Base-by-base conservation (phyloP, 2,797 vertebrate species). In the Potorous gilbertii region DNA sequence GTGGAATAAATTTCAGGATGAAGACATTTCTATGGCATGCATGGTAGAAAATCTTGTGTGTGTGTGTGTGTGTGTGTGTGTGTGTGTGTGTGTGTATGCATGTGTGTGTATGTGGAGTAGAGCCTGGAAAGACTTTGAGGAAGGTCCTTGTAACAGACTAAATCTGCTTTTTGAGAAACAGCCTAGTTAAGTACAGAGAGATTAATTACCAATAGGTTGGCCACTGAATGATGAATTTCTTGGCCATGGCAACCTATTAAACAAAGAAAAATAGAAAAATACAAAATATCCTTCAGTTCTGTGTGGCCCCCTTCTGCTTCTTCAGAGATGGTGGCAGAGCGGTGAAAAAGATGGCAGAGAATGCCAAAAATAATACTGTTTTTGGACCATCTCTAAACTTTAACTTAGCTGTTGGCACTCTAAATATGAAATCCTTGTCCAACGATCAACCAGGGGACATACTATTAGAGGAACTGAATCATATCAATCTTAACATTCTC, bases 401-500 rank as follows among this genome's bases (percentile, higher is more conserved):
- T 87, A 87, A 87, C 74, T 87, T 87, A 87, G 74, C 40, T 87
- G 24, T 87, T 87, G 74, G 74, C 74, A 87, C 74, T 87, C 74
- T 87, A 87, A 87, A 87, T 87, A 87, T 87, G 74, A 87, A 87
- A 87, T 87, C 74, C 40, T 87, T 87, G 74, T 87, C 74, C 74
- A 87, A 12, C 74, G 1, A 87, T 87, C 74, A 87, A 27, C 74
- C 40, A 87, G 40, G 40, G 10, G 74, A 87, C 74, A 27, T 28
- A 50, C 40, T 87, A 87, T 24, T 46, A 10, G 74, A 87, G 40
- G 21, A 24, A 87, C 21, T 46, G 74, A 87, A 87, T 87, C 74
- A 87, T 87, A 87, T 87, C 74, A 87, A 50, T 87, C 74, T 87
- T 87, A 40, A 46, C 74, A 87, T 50, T 46, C 40, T 87, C 40